Evolutionary conservation across 2,888 invertebrate species (phyloP).

Genomic region (Drosophila helvetica): DNA sequence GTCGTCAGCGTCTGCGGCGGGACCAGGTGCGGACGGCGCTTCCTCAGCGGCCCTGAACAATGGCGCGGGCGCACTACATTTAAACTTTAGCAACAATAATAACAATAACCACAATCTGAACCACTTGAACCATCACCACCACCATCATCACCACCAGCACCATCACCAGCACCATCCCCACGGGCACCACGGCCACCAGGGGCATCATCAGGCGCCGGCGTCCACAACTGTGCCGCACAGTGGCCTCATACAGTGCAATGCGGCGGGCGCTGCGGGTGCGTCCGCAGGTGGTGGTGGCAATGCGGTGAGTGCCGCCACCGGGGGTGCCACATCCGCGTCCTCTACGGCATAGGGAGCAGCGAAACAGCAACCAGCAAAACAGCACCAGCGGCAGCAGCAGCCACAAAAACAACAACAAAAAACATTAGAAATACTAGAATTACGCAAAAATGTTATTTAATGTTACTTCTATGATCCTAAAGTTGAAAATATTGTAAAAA

Average conservation of each 20-base stretch:
- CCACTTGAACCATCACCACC: slow-evolving; percentile 60
- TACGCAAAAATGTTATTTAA: slow-evolving; percentile 80
- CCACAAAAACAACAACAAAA: slow-evolving; percentile 58
- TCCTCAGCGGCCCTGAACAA: slow-evolving; percentile 38
- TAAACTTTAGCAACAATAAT: slow-evolving; percentile 81
- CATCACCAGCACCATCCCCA: slow-evolving; percentile 71
- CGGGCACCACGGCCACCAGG: slow-evolving; percentile 46
- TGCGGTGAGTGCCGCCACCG: slow-evolving; percentile 39
- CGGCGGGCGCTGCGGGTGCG: slow-evolving; percentile 44
- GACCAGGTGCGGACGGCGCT: slow-evolving; percentile 48
- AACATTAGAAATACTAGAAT: slow-evolving; percentile 77
- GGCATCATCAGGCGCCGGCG: slow-evolving; percentile 44
- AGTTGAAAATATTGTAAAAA: slow-evolving; percentile 80
- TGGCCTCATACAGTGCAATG: slow-evolving; percentile 84
- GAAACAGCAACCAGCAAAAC: slow-evolving; percentile 56
- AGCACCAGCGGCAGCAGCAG: slow-evolving; percentile 73
- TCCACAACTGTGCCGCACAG: slow-evolving; percentile 61
- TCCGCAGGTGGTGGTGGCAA: slow-evolving; percentile 9
- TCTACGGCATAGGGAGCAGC: slow-evolving; percentile 82
- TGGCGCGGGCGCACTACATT: slow-evolving; percentile 81
- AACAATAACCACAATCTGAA: slow-evolving; percentile 74
- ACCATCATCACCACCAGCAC: slow-evolving; percentile 64
- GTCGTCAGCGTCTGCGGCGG: slow-evolving; percentile 35
- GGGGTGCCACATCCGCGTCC: slow-evolving; percentile 58
- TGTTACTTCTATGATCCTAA: slow-evolving; percentile 79